Conservation (phyloP, 2,113 vertebrate genomes). For the Myodes glareolus region DNA sequence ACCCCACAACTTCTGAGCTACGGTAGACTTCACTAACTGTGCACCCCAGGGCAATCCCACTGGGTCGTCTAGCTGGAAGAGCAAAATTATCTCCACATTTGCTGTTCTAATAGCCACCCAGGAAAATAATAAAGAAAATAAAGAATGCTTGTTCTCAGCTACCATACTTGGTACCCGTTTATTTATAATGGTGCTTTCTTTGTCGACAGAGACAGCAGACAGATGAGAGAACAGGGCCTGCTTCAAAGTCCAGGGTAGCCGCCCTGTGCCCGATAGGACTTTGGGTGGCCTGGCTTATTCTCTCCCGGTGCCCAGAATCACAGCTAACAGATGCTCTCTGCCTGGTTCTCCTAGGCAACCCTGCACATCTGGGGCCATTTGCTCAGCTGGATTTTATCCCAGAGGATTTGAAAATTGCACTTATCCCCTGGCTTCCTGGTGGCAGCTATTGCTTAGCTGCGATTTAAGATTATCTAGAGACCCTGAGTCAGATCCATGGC, state of each 20-base stretch:
- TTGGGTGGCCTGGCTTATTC: neutral
- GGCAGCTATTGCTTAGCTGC: conserved; percentile 10
- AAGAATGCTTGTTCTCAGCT: conserved; percentile 36
- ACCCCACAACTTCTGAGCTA: neutral
- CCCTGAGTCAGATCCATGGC: neutral
- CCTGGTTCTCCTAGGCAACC: neutral
- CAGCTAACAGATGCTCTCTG: conserved; percentile 32
- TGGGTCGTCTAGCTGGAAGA: neutral
- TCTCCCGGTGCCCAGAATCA: neutral
- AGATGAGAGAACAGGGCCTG: neutral
- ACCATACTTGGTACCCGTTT: neutral
- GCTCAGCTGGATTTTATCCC: conserved; percentile 53
- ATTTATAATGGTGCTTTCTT: conserved; percentile 7
- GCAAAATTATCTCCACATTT: neutral
- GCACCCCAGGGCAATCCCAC: neutral
- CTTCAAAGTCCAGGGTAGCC: neutral
- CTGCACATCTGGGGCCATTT: conserved; percentile 60
- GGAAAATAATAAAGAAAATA: conserved; percentile 66
- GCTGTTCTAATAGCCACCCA: neutral
- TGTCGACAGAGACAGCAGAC: neutral
- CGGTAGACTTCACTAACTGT: neutral
- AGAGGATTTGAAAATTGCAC: conserved; percentile 63
- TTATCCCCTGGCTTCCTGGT: conserved; percentile 56
- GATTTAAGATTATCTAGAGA: conserved; percentile 57
- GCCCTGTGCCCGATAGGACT: neutral